Base-by-base conservation (phyloP, 2,797 vertebrate genomes). In the Graptemys geographica region DNA sequence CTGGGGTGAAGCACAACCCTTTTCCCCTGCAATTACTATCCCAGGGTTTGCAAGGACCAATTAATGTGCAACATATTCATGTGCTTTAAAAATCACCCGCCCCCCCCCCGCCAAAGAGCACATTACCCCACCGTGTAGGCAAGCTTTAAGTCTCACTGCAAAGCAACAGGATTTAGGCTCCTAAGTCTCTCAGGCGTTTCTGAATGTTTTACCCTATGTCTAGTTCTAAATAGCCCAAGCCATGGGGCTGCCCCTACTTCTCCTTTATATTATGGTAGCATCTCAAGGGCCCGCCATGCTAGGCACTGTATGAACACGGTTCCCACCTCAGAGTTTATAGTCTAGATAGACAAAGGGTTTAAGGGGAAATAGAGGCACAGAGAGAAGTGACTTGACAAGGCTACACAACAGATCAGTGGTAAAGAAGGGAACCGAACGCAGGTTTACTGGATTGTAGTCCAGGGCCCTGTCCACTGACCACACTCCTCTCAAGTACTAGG, bases 221-320 rank as follows among this genome's bases (percentile, higher is more conserved):
- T 41, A 21, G 8, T 72, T 72, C 37, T 23, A 72, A 72, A 72
- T 41, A 23, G 19, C 21, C n/a, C n/a, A 72, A 72, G n/a, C 9
- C 19, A 11, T 23, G 19, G 10, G 65, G n/a, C 19, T 72, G n/a
- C 19, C 19, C n/a, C n/a, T 23, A 10, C 19, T 5, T 21, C 65
- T 72, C n/a, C 8, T n/a, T n/a, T 69, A 72, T 72, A 41, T 21
- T 21, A 41, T 6, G 18, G 8, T 41, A 72, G 19, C n/a, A 69
- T 8, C n/a, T 19, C 19, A 4, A 37, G n/a, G 65, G 5, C 8
- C 19, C 4, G 6, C 65, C 65, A 23, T 11, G 19, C 7, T 23
- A 41, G 18, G 10, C 0, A 1, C 10, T 6, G 9, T 72, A 72
- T 9, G 6, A n/a, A 69, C 18, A 41, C 5, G 5, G 10, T 10